Evolutionary conservation across 1,140 invertebrate species (phyloP).

Genomic region (Sminthurides bifidus): DNA sequence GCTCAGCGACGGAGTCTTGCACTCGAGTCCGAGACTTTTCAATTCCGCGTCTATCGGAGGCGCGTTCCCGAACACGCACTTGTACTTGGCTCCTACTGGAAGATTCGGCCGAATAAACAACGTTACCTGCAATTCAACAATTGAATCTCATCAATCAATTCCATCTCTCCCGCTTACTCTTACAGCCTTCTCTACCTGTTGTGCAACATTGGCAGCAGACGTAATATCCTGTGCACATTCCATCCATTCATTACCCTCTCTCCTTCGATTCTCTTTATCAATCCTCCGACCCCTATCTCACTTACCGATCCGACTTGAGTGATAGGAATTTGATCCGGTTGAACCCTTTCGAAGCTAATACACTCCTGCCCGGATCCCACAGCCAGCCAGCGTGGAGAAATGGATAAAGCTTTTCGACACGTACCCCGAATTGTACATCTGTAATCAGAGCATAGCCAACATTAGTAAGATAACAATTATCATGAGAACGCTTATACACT

Average conservation of each 20-base stretch:
- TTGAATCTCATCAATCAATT: conserved; percentile 3
- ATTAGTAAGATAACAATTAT: too few relatives aligned
- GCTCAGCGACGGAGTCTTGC: conserved; percentile 65
- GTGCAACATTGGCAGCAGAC: neutral
- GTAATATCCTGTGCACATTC: neutral
- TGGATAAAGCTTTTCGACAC: conserved; percentile 77
- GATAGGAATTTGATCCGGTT: conserved; percentile 77
- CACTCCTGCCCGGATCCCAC: conserved; percentile 83
- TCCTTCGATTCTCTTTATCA: neutral
- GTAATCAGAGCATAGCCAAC: too few relatives aligned
- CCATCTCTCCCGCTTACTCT: neutral
- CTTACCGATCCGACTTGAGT: conserved; percentile 63
- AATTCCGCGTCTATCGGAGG: conserved; percentile 76
- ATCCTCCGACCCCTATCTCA: conserved; percentile 9
- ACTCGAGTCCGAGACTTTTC: conserved; percentile 64
- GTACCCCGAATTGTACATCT: conserved; percentile 74
- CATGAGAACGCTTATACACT: too few relatives aligned
- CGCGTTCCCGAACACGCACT: conserved; percentile 79
- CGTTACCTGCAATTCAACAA: conserved; percentile 47
- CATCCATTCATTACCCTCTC: neutral
- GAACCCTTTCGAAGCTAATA: conserved; percentile 87
- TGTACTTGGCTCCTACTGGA: conserved; percentile 78
- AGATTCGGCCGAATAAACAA: conserved; percentile 78
- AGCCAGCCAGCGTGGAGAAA: conserved; percentile 82
- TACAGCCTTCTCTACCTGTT: neutral